Evolutionary conservation across 92 coral and sea anemone species (phyloP).

Genomic region (Porites divaricata): DNA sequence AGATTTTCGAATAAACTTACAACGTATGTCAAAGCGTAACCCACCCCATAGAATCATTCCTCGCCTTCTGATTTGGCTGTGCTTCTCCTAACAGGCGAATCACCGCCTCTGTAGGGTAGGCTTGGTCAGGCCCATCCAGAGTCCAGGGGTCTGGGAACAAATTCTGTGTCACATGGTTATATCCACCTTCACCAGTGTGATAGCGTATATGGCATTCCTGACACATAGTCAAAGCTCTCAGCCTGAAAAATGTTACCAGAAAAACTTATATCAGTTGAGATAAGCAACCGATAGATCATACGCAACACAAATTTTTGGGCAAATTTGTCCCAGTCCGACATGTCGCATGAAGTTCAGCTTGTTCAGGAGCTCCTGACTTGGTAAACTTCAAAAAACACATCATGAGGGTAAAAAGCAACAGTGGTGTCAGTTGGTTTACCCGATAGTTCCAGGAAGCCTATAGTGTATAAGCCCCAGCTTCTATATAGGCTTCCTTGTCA

Average conservation of each 20-base stretch:
- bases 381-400: too few species aligned
- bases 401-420: too few species aligned
- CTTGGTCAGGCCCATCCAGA: slow-evolving; percentile 85
- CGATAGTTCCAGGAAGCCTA: too few species aligned
- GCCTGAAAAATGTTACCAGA: slow-evolving; percentile 16
- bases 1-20: too few species aligned
- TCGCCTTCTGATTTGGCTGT: slow-evolving; percentile 84
- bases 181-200: slow-evolving; percentile 79
- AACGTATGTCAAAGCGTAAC: background rate
- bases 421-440: too few species aligned
- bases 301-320: too few species aligned
- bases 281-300: background rate
- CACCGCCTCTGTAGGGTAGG: slow-evolving; percentile 94
- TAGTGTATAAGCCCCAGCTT: too few species aligned
- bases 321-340: too few species aligned
- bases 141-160: slow-evolving; percentile 97
- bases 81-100: slow-evolving; percentile 93
- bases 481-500: too few species aligned
- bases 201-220: slow-evolving; percentile 80
- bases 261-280: background rate
- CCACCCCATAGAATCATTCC: slow-evolving; percentile 94
- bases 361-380: too few species aligned
- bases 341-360: too few species aligned
- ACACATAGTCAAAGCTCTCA: slow-evolving; percentile 75
- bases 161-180: slow-evolving; percentile 85